Evolutionary conservation across 1,140 invertebrate species (phyloP), one percentile per base, ranked within the genome.

Genomic region (Popillia japonica): DNA sequence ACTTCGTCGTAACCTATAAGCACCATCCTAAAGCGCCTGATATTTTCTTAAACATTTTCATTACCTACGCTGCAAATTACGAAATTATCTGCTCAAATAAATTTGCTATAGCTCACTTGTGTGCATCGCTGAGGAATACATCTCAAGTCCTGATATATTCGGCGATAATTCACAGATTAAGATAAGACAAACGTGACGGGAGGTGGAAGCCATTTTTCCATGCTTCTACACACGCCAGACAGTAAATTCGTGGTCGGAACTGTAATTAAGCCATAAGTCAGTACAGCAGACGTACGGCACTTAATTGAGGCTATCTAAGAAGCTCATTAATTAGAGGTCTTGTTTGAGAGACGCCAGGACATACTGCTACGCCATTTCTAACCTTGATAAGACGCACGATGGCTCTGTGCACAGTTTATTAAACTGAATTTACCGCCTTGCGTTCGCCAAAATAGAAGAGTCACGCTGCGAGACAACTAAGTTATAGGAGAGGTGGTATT

Each of bases 191-290:
- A 68, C 20, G 61, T 68, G 20, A 68, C 4, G 20, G 17, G 22
- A 34, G 61, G 61, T 17, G 14, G 48, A 55, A 17, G 61, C 61
- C 61, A 68, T 68, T 68, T 68, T 68, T 68, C 61, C 7, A 68
- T 22, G 61, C 61, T 22, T 68, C 61, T 68, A 17, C 22, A 11
- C 61, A 68, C 61, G 61, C 61, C 22, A 68, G 61, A 68, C 61
- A 34, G 61, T 68, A 68, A 68, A 68, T 68, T 34, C 61, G 61
- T 68, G 61, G 61, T 68, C 61, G 61, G 27, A 34, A 40, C 40
- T 41, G 79, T 81, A 81, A 81, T 81, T 81, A 81, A 81, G 77
- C 79, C 77, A 81, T 81, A 81, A 81, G 80, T 81, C 80, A 81
- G 79, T 77, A 79, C 77, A 76, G 64, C 23, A 78, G 78, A 81